Conservation (phyloP, 2,888 invertebrate genomes). For the Periphyllus acericola region DNA sequence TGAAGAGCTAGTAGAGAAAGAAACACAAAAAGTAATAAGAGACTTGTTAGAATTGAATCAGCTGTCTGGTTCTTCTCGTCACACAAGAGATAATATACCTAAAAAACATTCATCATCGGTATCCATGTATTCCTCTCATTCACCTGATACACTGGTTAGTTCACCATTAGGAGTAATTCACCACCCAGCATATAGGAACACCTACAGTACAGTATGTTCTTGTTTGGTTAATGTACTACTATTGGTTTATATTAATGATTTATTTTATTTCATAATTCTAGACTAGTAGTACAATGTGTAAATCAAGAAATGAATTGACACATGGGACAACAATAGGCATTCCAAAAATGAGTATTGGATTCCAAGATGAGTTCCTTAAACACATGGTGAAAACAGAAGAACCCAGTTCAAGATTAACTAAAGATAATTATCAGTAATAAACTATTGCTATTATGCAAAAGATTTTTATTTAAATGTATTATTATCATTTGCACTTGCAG, state of each 20-base stretch:
- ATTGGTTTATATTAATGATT: background rate
- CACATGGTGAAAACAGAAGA: slow-evolving; percentile 63
- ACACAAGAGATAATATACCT: slow-evolving; percentile 10
- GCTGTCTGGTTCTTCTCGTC: slow-evolving; percentile 11
- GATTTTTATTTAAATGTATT: background rate
- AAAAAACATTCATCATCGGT: slow-evolving; percentile 32
- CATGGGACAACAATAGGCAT: slow-evolving; percentile 44
- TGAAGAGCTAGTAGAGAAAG: slow-evolving; percentile 56
- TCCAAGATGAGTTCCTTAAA: slow-evolving; percentile 63
- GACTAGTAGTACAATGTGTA: slow-evolving; percentile 23
- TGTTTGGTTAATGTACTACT: background rate
- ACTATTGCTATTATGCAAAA: background rate
- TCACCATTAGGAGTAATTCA: slow-evolving; percentile 42
- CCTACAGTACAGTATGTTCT: slow-evolving; percentile 46
- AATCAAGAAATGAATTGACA: slow-evolving; percentile 38
- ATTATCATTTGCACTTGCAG: slow-evolving; percentile 9
- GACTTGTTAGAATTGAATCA: slow-evolving; percentile 63
- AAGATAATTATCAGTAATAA: slow-evolving; percentile 56
- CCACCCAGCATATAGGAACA: slow-evolving; percentile 48
- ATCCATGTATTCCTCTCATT: slow-evolving; percentile 25
- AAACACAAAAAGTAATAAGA: slow-evolving; percentile 63
- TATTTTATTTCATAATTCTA: background rate
- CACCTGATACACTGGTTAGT: slow-evolving; percentile 14
- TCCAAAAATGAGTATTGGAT: slow-evolving; percentile 62
- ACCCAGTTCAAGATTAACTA: slow-evolving; percentile 23